Evolutionary conservation across 2,888 invertebrate genomes (phyloP), one percentile per base, ranked within the genome.

Genomic region (Harpalus rubripes): DNA sequence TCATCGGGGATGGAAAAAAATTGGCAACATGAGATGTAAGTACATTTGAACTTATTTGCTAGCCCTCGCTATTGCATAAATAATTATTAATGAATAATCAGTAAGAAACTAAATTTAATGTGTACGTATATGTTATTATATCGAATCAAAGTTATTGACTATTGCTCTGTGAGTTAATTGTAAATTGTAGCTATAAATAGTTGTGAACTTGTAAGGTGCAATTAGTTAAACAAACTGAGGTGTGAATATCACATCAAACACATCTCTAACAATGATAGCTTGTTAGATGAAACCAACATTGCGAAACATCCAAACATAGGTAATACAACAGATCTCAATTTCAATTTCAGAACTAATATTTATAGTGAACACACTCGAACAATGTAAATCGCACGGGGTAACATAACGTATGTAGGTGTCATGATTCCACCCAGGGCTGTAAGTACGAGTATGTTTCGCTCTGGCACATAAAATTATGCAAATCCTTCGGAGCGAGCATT

Each of bases 401-500:
- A 7, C 59, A 5, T 32, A 52, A 52, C 44, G 59, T 59, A 68
- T 68, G 32, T 68, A 68, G 68, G 68, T 32, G 68, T 68, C 68
- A n/a, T 68, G 68, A 68, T 68, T 68, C 68, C 15, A 1, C 39
- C 6, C 32, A 26, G n/a, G 26, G n/a, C 65, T 18, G 41, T 39
- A 68, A 74, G 72, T 74, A 74, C 72, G 12, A 63, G 63, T 74
- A 44, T 80, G 58, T 82, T 72, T 56, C 72, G 65, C 26, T 74
- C 15, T 15, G 52, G 81, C 16, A 82, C 74, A 82, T 82, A 74
- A 82, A 74, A 82, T 74, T 82, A 82, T 81, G 81, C 15, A 81
- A 81, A 81, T 81, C 61, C 44, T 4, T 7, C 81, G 12, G 63
- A 22, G 52, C 72, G 58, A 74, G 58, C 72, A 72, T 82, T 82